These are phyloP conservation scores for Heliconius charithonia DNA, from an alignment of 2,888 invertebrate genomes.

Conservation along the genomic window DNA sequence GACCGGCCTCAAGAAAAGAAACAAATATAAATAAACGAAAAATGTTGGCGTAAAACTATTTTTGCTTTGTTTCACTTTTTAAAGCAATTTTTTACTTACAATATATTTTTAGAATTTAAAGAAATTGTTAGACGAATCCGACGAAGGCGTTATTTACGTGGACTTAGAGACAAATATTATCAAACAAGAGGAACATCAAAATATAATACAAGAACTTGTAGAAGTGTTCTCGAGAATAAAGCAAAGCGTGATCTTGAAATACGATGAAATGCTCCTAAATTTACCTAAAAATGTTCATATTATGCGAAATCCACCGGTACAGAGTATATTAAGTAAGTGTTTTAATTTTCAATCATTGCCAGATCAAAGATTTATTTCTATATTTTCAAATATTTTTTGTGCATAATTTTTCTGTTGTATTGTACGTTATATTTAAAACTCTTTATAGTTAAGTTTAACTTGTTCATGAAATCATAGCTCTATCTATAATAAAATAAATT, in stretches of 20 bases:
- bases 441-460: too few relatives aligned
- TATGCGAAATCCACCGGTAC: constrained; percentile 69
- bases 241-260: constrained; percentile 76
- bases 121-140: constrained; percentile 63
- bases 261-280: constrained; percentile 42
- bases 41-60: not conserved
- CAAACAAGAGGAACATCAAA: constrained; percentile 61
- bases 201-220: constrained; percentile 59
- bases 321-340: constrained; percentile 63
- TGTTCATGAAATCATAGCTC: too few relatives aligned
- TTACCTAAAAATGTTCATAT: constrained; percentile 64
- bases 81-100: not conserved
- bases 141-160: constrained; percentile 75
- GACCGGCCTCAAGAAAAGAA: too few relatives aligned
- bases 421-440: too few relatives aligned
- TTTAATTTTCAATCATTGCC: not conserved
- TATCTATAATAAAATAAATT: too few relatives aligned
- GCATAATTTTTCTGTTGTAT: too few relatives aligned
- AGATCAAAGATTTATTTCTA: too few relatives aligned
- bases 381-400: too few relatives aligned
- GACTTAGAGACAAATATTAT: constrained; percentile 73
- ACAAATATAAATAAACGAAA: too few relatives aligned
- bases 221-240: constrained; percentile 65
- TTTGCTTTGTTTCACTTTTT: not conserved
- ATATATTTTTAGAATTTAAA: constrained; percentile 60